Conservation (phyloP, 2,888 invertebrate species). For the Hypsopygia costalis region DNA sequence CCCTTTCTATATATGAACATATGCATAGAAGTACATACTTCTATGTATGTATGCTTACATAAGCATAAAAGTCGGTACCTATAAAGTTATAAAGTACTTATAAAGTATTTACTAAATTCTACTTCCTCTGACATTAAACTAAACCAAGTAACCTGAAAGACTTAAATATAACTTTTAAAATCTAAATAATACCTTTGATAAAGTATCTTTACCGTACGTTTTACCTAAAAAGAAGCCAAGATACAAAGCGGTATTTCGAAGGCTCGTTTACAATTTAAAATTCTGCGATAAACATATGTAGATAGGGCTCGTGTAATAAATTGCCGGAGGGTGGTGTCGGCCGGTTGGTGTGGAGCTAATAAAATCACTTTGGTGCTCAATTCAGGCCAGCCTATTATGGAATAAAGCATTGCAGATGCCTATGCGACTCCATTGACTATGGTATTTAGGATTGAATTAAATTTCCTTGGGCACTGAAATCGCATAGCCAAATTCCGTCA, state of each 20-base stretch:
- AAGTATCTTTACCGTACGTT: constrained; percentile 4
- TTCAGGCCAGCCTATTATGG: constrained; percentile 26
- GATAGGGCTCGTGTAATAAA: constrained; percentile 64
- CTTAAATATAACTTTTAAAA: too few species aligned
- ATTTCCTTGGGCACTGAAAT: too few species aligned
- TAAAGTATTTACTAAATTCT: too few species aligned
- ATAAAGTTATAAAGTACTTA: too few species aligned
- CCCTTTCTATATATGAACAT: too few species aligned
- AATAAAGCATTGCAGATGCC: constrained; percentile 3
- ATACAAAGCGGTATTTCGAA: constrained; percentile 27
- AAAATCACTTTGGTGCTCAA: constrained; percentile 60
- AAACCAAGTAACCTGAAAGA: too few species aligned
- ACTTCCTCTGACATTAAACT: too few species aligned
- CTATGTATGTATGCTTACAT: too few species aligned
- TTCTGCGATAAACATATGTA: constrained; percentile 71
- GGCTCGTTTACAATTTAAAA: constrained; percentile 74
- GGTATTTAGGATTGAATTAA: neutral
- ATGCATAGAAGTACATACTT: too few species aligned
- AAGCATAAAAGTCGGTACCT: too few species aligned
- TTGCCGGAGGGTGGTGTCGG: constrained; percentile 41
- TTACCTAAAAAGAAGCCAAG: constrained; percentile 5
- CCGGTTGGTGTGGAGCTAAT: constrained; percentile 37
- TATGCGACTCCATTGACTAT: constrained; percentile 12
- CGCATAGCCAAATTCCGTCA: too few species aligned
- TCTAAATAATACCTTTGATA: too few species aligned